phyloP scores from a whole-genome alignment of 2,797 vertebrate species.

The Scolopax rusticola region DNA sequence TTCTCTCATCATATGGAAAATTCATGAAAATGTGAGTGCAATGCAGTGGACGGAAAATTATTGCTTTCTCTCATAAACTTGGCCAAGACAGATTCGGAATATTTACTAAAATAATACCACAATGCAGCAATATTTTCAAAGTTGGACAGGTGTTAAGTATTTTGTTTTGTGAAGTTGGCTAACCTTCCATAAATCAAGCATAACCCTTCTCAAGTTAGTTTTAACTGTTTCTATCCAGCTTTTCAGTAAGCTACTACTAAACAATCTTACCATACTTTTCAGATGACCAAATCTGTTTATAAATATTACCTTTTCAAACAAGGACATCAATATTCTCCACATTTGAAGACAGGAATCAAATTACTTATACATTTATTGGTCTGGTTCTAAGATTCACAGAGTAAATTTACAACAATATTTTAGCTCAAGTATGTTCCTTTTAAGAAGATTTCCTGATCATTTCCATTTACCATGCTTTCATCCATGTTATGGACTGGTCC shows the following conservation, averaged over 20 bases:
- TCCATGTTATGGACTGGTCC: not conserved
- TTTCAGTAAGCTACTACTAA: not conserved
- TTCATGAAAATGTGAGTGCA: not conserved
- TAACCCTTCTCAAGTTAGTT: not conserved
- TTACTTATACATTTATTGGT: not conserved
- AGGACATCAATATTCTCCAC: not conserved
- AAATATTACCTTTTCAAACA: not conserved
- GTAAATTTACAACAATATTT: not conserved
- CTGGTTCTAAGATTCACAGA: not conserved
- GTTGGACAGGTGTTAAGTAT: not conserved
- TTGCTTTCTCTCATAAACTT: not conserved
- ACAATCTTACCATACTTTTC: not conserved
- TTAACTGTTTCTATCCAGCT: constrained; percentile 13
- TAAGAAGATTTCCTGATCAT: not conserved
- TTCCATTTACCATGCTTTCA: not conserved
- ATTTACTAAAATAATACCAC: constrained; percentile 5
- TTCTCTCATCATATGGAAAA: constrained; percentile 43
- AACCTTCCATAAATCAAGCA: not conserved
- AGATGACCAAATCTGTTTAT: not conserved
- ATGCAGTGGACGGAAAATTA: constrained; percentile 3
- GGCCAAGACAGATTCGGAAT: not conserved
- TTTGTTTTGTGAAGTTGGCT: constrained; percentile 23
- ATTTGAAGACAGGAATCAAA: not conserved
- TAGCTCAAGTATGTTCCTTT: not conserved
- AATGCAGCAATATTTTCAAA: constrained; percentile 10